Base-by-base conservation (phyloP, 2,888 invertebrate species). In the Drosophila peninsularis region DNA sequence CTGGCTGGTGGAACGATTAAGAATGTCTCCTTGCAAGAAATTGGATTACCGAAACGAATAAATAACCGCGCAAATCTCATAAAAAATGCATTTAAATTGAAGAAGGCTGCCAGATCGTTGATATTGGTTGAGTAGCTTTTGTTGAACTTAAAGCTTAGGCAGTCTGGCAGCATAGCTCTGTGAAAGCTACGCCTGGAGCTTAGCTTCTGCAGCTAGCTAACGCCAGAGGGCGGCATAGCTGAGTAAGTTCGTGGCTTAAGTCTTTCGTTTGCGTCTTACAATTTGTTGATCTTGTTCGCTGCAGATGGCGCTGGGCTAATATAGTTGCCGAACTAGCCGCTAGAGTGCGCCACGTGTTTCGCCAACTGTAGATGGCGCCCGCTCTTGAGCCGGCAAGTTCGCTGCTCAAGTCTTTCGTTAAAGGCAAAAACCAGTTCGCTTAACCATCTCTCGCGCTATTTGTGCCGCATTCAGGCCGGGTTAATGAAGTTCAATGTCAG, bases 1-100 rank as follows among this genome's bases (percentile, higher is more conserved):
- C 82, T 54, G 83, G 83, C 52, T 83, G 83, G 83, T 85, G 88
- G 80, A 82, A 85, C 67, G 88, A 85, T 32, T 88, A 78, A 60
- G 24, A 4, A 17, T n/a, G 5, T n/a, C 11, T 11, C 4, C 21
- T 2, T 5, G 32, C 6, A 14, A 19, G 3, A 39, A 57, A 57
- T 19, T 54, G 45, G 39, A 37, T 24, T n/a, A 6, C 10, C 44
- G 13, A 53, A 71, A 3, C 37, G 47, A 62, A 70, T 68, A 64
- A 72, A 64, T 19, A 49, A 27, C n/a, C 44, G 27, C 39, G 27
- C n/a, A 10, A 57, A 50, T 63, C 19, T 21, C 34, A 65, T 14
- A 19, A 39, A 24, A 50, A 64, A 57, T 17, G 13, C 3, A 32
- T 50, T 57, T 30, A 7, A 52, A 52, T 24, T 21, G 14, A 24